phyloP scores from a whole-genome alignment of 2,888 invertebrate species.

The Ctena decussata region DNA sequence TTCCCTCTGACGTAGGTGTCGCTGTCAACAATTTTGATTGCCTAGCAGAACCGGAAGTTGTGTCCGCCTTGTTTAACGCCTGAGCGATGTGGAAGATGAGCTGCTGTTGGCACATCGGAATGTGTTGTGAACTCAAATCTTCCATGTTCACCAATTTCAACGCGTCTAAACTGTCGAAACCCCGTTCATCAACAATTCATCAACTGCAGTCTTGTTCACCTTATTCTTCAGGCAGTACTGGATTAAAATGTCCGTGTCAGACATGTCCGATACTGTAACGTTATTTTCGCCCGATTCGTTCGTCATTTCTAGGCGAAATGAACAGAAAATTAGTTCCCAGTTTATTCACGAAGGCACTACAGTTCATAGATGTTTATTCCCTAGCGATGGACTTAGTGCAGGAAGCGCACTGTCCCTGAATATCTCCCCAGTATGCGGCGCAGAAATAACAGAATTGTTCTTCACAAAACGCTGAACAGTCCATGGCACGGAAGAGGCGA shows the following conservation, averaged over 20 bases:
- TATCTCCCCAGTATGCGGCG: not conserved
- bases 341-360: not conserved
- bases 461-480: not conserved
- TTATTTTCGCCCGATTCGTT: not conserved
- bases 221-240: constrained; percentile 12
- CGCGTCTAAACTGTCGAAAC: constrained; percentile 18
- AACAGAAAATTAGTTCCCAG: not conserved
- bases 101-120: constrained; percentile 9
- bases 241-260: not conserved
- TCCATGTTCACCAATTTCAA: constrained; percentile 13
- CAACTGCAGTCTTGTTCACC: constrained; percentile 8
- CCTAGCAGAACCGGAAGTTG: not conserved
- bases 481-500: not conserved
- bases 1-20: not conserved
- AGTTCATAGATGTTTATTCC: not conserved
- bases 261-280: not conserved
- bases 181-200: constrained; percentile 6
- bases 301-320: too few species aligned
- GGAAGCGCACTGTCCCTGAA: not conserved
- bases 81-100: constrained; percentile 1
- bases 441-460: not conserved
- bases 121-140: not conserved
- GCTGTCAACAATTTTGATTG: not conserved
- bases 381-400: not conserved
- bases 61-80: not conserved